phyloP scores from a whole-genome alignment of 1,140 invertebrate species.

The Ectropis grisescens region DNA sequence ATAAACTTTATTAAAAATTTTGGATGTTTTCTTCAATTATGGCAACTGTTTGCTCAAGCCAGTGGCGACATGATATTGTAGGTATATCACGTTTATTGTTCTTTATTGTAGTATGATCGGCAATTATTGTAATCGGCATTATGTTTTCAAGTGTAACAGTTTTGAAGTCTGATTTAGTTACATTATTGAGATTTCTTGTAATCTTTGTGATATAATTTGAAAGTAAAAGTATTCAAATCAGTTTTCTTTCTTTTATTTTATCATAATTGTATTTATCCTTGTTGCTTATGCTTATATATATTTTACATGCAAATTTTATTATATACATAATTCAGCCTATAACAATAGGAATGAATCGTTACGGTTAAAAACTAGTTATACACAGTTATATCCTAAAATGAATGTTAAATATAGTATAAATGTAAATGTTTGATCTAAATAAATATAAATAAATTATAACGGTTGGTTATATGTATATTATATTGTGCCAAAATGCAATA shows the following conservation, averaged over 20 bases:
- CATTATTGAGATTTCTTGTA: slow-evolving; percentile 40
- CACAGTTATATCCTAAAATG: slow-evolving; percentile 17
- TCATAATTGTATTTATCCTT: slow-evolving; percentile 18
- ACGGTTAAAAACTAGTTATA: too few relatives aligned
- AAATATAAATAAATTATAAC: slow-evolving; percentile 22
- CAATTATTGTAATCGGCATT: not conserved
- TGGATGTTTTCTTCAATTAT: slow-evolving; percentile 33
- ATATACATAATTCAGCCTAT: slow-evolving; percentile 32
- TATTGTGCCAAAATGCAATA: slow-evolving; percentile 52
- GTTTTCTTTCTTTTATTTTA: slow-evolving; percentile 34
- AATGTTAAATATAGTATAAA: slow-evolving; percentile 34
- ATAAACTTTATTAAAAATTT: slow-evolving; percentile 21
- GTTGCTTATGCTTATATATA: slow-evolving; percentile 21
- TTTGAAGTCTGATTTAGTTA: slow-evolving; percentile 29
- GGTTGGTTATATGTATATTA: slow-evolving; percentile 14
- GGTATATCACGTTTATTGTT: too few relatives aligned
- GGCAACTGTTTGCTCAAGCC: slow-evolving; percentile 52
- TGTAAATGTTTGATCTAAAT: slow-evolving; percentile 41
- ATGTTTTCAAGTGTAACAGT: slow-evolving; percentile 5
- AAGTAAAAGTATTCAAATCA: slow-evolving; percentile 48
- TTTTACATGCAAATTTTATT: slow-evolving; percentile 45
- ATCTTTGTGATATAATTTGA: slow-evolving; percentile 42
- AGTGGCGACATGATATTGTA: slow-evolving; percentile 11
- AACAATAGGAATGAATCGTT: too few relatives aligned
- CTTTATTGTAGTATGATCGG: not conserved